These are phyloP conservation scores for Gila robusta DNA, from an alignment of 2,797 vertebrate genomes.

Conservation along the genomic window DNA sequence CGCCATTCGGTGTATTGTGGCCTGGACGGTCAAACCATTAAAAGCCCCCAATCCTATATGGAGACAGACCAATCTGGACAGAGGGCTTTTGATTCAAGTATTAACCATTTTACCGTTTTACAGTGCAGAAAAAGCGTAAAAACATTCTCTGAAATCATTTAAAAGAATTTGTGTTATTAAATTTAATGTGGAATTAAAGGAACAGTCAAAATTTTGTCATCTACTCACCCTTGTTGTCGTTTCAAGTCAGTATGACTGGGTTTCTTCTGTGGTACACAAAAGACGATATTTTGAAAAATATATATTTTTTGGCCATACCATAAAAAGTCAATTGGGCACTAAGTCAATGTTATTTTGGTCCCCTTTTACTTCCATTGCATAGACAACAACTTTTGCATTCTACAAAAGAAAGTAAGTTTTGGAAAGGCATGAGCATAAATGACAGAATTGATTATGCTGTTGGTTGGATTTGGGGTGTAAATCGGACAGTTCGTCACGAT, in stretches of 20 bases:
- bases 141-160: not conserved
- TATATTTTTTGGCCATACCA: not conserved
- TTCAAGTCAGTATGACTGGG: not conserved
- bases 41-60: constrained; percentile 52
- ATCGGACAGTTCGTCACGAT: too few relatives aligned
- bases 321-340: not conserved
- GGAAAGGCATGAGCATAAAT: not conserved
- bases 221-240: not conserved
- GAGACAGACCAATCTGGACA: constrained; percentile 27
- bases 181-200: not conserved
- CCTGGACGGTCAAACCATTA: constrained; percentile 36
- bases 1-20: constrained; percentile 4
- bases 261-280: not conserved
- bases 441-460: not conserved
- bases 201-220: too few relatives aligned
- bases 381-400: not conserved
- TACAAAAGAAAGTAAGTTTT: not conserved
- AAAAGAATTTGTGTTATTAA: not conserved
- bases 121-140: not conserved
- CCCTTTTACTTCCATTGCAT: not conserved
- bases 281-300: not conserved
- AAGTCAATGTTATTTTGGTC: not conserved
- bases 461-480: not conserved
- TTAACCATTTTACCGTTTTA: constrained; percentile 35
- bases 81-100: constrained; percentile 15